Conservation (phyloP, 2,113 vertebrate genomes). For the Tachysurus fulvidraco region DNA sequence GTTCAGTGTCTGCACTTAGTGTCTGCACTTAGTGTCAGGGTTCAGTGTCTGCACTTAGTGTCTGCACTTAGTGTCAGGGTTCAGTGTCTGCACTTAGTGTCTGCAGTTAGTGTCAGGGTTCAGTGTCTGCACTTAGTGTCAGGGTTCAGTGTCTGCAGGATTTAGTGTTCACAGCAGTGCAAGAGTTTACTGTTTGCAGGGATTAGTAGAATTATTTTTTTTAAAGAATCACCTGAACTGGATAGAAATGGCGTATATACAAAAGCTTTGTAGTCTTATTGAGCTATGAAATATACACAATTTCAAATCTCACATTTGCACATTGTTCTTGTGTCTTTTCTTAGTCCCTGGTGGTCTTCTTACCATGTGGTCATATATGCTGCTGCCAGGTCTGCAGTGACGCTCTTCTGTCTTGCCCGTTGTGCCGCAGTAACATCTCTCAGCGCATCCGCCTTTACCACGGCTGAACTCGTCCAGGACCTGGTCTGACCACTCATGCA, state of each 20-base stretch:
- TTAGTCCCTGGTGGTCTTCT: conserved; percentile 88
- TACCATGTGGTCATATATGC: conserved; percentile 92
- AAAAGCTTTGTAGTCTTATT: too few relatives aligned
- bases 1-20: too few relatives aligned
- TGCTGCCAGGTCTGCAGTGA: conserved; percentile 85
- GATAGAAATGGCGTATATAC: background rate
- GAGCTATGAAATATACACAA: background rate
- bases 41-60: too few relatives aligned
- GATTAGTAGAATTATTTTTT: too few relatives aligned
- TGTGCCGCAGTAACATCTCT: conserved; percentile 81
- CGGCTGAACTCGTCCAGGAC: conserved; percentile 48
- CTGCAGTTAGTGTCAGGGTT: too few relatives aligned
- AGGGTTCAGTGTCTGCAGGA: too few relatives aligned
- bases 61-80: too few relatives aligned
- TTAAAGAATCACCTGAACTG: background rate
- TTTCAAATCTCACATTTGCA: background rate
- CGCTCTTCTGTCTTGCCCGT: conserved; percentile 79
- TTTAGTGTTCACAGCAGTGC: too few relatives aligned
- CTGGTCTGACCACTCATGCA: conserved; percentile 46
- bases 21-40: too few relatives aligned
- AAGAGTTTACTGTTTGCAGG: too few relatives aligned
- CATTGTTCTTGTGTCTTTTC: background rate
- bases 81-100: too few relatives aligned
- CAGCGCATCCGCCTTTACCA: conserved; percentile 86
- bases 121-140: too few relatives aligned